These are phyloP conservation scores for Rhinolophus sinicus DNA, from an alignment of 2,113 vertebrate genomes.

Conservation along the genomic window DNA sequence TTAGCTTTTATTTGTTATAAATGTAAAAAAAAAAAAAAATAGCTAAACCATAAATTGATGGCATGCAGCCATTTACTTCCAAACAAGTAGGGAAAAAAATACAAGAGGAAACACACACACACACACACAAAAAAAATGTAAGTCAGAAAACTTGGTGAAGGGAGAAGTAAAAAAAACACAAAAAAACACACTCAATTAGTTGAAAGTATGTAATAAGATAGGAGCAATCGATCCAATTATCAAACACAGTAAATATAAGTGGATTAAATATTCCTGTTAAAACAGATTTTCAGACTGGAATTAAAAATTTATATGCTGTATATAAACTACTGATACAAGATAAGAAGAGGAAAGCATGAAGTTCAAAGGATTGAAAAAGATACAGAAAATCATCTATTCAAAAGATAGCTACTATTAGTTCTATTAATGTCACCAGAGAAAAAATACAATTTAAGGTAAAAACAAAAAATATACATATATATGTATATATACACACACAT, in stretches of 20 bases:
- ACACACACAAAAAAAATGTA: no score
- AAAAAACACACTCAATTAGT: neutral
- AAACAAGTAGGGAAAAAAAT: neutral
- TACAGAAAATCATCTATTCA: neutral
- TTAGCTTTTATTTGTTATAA: neutral
- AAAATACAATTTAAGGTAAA: neutral
- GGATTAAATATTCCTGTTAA: neutral
- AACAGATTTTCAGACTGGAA: neutral
- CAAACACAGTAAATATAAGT: neutral
- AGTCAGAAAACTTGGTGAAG: neutral
- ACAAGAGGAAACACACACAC: neutral
- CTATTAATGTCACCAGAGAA: neutral
- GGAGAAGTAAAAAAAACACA: neutral
- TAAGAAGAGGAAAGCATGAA: neutral
- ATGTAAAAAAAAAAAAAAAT: neutral
- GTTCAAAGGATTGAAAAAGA: neutral
- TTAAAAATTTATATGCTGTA: neutral
- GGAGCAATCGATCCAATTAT: neutral
- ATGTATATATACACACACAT: no score
- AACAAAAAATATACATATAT: neutral
- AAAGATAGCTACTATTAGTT: neutral
- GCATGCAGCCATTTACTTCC: neutral
- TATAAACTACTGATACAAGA: neutral
- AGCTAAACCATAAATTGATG: neutral
- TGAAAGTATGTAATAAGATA: neutral